Evolutionary conservation across 1,140 invertebrate species (phyloP).

Genomic region (Batillaria attramentaria): DNA sequence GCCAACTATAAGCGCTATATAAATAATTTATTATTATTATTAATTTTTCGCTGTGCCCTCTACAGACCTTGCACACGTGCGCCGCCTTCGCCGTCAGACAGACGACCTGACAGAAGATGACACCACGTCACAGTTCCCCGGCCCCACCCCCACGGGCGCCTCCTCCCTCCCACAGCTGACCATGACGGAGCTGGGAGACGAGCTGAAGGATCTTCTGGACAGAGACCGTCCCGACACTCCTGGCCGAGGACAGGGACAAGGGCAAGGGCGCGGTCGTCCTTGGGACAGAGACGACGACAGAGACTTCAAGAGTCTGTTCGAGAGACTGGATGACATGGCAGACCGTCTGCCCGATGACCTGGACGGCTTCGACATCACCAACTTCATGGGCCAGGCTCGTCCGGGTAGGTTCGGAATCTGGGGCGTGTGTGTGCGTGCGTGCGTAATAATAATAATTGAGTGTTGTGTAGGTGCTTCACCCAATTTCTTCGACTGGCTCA

Average conservation of each 20-base stretch:
- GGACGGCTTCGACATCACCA: not conserved
- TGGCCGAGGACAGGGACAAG: not conserved
- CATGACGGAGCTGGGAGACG: conserved; percentile 17
- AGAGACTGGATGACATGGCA: conserved; percentile 11
- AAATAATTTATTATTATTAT: not conserved
- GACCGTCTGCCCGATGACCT: conserved; percentile 14
- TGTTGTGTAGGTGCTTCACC: too few relatives aligned
- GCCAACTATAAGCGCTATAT: not conserved
- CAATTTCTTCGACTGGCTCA: too few relatives aligned
- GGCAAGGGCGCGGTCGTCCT: too few relatives aligned
- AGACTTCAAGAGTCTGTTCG: not conserved
- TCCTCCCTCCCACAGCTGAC: not conserved
- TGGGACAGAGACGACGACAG: not conserved
- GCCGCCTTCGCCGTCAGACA: conserved; percentile 14
- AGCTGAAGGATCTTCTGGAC: conserved; percentile 17
- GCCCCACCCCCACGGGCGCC: not conserved
- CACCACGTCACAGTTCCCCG: not conserved
- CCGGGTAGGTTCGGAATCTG: too few relatives aligned
- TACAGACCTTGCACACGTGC: conserved; percentile 7
- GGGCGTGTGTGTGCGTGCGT: not conserved
- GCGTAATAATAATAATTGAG: too few relatives aligned
- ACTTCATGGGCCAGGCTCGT: not conserved
- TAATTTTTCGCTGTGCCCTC: not conserved
- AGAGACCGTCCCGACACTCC: conserved; percentile 4
- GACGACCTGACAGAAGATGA: not conserved